Conservation (phyloP, 2,797 vertebrate genomes). For the Mionectes olivaceus region DNA sequence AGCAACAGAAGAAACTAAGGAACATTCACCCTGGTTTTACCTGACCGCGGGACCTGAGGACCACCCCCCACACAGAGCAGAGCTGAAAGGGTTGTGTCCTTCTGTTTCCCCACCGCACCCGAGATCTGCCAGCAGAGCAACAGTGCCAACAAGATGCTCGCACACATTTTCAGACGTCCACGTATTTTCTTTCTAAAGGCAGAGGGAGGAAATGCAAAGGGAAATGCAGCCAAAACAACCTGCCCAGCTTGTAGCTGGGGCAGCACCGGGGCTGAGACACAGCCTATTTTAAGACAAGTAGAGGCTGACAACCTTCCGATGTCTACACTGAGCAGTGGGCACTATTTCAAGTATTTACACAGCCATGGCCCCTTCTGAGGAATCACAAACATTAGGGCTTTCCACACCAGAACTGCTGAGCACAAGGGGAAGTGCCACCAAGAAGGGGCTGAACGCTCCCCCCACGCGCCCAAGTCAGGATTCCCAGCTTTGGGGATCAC, state of each 20-base stretch:
- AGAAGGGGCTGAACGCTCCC: neutral
- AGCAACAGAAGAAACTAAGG: neutral
- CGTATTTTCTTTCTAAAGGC: neutral
- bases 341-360: conserved; percentile 6
- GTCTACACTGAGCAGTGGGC: neutral
- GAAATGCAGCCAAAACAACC: neutral
- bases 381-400: neutral
- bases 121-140: neutral
- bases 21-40: neutral
- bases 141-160: neutral
- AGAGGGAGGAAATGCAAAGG: neutral
- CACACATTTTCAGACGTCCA: neutral
- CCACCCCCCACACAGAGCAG: neutral
- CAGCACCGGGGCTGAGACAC: neutral
- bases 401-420: neutral
- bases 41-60: accelerated
- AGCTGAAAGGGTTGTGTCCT: neutral
- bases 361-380: neutral
- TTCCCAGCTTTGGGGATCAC: accelerated
- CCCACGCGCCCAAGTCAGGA: neutral
- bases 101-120: neutral
- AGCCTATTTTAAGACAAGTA: neutral
- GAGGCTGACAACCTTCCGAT: conserved; percentile 12
- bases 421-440: neutral
- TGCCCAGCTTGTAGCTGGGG: neutral